Conservation (phyloP, 1,140 invertebrate species). For the Calliopsis andreniformis region DNA sequence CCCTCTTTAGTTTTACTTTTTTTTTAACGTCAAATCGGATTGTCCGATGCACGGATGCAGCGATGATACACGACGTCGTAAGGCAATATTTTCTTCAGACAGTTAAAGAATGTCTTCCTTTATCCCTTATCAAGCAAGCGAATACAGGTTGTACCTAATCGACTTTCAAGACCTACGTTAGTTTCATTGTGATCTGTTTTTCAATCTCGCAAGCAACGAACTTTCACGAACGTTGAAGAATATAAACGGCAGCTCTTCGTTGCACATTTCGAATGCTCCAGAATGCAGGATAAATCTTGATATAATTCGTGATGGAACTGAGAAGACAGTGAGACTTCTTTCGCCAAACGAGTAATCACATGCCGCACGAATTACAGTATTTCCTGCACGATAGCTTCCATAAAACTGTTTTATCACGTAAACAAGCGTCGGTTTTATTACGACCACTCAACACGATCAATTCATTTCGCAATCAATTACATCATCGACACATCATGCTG, state of each 20-base stretch:
- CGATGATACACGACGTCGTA: constrained; percentile 46
- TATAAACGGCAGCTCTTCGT: constrained; percentile 27
- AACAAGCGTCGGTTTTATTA: constrained; percentile 18
- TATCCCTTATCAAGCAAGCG: constrained; percentile 16
- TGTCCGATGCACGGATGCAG: constrained; percentile 49
- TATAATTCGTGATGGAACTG: not conserved
- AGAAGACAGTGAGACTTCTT: not conserved
- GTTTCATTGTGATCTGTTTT: constrained; percentile 10
- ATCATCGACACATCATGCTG: constrained; percentile 19
- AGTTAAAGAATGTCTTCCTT: constrained; percentile 5
- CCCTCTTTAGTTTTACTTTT: constrained; percentile 9
- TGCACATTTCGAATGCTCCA: constrained; percentile 8
- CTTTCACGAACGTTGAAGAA: constrained; percentile 8
- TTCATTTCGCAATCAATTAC: constrained; percentile 18
- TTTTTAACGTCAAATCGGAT: constrained; percentile 32
- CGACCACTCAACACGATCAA: constrained; percentile 8
- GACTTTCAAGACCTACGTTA: constrained; percentile 1
- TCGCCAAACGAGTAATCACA: not conserved
- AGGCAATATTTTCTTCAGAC: constrained; percentile 47
- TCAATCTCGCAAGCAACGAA: not conserved
- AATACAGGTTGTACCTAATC: constrained; percentile 17
- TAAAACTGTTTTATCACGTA: constrained; percentile 8
- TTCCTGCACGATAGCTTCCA: not conserved
- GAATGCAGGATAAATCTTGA: not conserved
- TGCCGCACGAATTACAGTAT: not conserved